Evolutionary conservation across 2,797 vertebrate genomes (phyloP).

Genomic region (Catostomus latipinnis): DNA sequence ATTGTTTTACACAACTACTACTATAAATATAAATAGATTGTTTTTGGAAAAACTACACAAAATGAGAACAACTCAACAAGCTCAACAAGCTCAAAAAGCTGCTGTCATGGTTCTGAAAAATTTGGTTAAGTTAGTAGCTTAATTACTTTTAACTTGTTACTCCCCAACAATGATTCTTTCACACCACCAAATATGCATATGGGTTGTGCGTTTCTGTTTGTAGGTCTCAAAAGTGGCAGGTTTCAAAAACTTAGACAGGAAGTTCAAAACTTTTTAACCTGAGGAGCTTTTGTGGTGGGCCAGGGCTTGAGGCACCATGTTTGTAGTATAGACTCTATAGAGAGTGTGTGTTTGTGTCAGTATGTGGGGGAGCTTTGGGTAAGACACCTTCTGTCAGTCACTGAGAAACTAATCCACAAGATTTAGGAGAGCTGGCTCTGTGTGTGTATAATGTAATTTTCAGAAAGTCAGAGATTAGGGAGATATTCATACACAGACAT

Average conservation of each 20-base stretch:
- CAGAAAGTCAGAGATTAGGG: constrained; percentile 39
- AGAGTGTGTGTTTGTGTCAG: constrained; percentile 4
- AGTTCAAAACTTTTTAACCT: constrained; percentile 66
- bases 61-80: too few species aligned
- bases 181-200: too few species aligned
- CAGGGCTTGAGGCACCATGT: neutral
- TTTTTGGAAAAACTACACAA: too few species aligned
- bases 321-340: neutral
- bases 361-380: constrained; percentile 49
- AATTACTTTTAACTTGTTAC: too few species aligned
- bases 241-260: constrained; percentile 62
- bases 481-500: constrained; percentile 29
- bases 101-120: too few species aligned
- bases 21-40: too few species aligned
- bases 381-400: constrained; percentile 62
- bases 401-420: constrained; percentile 58
- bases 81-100: too few species aligned
- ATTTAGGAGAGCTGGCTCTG: constrained; percentile 61
- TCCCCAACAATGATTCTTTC: too few species aligned
- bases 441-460: constrained; percentile 55
- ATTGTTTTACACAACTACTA: too few species aligned
- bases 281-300: constrained; percentile 1
- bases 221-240: constrained; percentile 63
- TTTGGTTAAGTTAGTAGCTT: too few species aligned
- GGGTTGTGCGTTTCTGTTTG: neutral